phyloP scores from a whole-genome alignment of 2,113 vertebrate species.

The Tetrao urogallus region DNA sequence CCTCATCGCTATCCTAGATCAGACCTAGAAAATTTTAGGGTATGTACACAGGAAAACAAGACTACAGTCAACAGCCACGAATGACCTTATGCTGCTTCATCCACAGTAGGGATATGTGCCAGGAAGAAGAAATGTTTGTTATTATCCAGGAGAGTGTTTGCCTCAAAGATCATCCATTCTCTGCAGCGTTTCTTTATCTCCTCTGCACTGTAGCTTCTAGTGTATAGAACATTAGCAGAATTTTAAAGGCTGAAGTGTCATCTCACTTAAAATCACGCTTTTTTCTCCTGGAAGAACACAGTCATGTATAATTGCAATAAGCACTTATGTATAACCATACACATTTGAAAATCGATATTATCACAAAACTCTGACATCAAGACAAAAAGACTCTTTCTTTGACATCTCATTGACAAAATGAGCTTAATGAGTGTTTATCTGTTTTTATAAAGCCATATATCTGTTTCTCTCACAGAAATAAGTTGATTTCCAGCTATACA shows the following conservation, averaged over 20 bases:
- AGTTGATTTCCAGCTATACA: background rate
- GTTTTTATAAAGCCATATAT: background rate
- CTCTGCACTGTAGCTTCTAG: background rate
- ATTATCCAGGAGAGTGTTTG: background rate
- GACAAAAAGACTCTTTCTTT: background rate
- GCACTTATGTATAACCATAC: background rate
- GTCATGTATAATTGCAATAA: background rate
- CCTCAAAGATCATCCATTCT: background rate
- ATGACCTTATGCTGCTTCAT: background rate
- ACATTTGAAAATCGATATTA: background rate
- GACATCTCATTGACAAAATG: background rate
- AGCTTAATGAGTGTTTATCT: fast-evolving
- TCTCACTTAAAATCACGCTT: background rate
- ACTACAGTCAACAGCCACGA: background rate
- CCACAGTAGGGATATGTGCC: background rate
- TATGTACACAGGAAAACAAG: background rate
- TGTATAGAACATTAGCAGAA: background rate
- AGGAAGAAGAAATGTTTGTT: background rate
- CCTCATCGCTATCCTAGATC: background rate
- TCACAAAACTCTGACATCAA: background rate
- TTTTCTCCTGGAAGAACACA: background rate
- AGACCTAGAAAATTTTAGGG: background rate
- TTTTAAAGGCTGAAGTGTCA: background rate
- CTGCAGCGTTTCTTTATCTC: background rate
- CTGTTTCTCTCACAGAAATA: background rate